Evolutionary conservation across 2,113 vertebrate species (phyloP).

Genomic region (Kryptolebias marmoratus): DNA sequence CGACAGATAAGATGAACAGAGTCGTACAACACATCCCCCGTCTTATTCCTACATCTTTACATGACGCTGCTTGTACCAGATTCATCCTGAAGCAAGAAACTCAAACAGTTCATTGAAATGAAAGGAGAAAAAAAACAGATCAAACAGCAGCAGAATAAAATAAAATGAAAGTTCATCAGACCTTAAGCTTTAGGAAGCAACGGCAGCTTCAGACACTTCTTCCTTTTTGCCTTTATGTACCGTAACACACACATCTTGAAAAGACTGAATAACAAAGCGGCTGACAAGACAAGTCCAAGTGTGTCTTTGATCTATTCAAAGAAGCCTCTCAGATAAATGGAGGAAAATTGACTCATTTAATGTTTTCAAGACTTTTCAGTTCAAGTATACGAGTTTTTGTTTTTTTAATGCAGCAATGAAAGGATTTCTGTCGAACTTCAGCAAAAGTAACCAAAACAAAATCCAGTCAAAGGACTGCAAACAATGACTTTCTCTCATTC

Average conservation of each 20-base stretch:
- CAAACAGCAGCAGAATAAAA: slow-evolving; percentile 8
- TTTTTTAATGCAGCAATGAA: not conserved
- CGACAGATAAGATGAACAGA: slow-evolving; percentile 31
- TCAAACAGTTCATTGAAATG: slow-evolving; percentile 24
- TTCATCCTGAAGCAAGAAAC: slow-evolving; percentile 25
- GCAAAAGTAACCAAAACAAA: slow-evolving; percentile 2
- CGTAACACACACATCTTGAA: slow-evolving; percentile 11
- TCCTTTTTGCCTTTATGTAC: slow-evolving; percentile 2
- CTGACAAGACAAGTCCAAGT: slow-evolving; percentile 30
- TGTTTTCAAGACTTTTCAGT: slow-evolving; percentile 1
- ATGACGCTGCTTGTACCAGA: slow-evolving; percentile 20
- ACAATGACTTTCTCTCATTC: not conserved
- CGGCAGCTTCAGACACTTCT: slow-evolving; percentile 1
- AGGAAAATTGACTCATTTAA: slow-evolving; percentile 10
- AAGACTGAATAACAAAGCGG: slow-evolving; percentile 11
- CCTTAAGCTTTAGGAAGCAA: slow-evolving; percentile 7
- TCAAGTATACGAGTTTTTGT: slow-evolving; percentile 8
- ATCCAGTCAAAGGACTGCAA: not conserved
- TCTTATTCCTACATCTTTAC: slow-evolving; percentile 4
- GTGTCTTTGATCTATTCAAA: slow-evolving; percentile 26
- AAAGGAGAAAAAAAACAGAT: slow-evolving; percentile 24
- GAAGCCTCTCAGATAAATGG: slow-evolving; percentile 21
- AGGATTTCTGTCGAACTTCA: not conserved
- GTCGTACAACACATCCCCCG: slow-evolving; percentile 11
- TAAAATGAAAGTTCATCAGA: slow-evolving; percentile 7